phyloP scores from a whole-genome alignment of 2,888 invertebrate genomes.

The Crepidodera aurea region DNA sequence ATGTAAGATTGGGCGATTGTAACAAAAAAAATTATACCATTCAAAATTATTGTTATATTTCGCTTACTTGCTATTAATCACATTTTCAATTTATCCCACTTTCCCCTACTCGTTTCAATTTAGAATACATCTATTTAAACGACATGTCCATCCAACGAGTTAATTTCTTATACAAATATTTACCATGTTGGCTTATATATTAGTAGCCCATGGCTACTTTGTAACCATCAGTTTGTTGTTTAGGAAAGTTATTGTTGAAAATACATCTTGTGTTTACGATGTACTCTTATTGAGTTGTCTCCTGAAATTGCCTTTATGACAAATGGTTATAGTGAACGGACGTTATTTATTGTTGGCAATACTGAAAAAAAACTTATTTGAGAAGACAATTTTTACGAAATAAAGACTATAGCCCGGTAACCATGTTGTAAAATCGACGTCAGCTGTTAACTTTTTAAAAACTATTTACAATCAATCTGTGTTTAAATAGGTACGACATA shows the following conservation, averaged over 20 bases:
- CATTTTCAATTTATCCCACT: not conserved
- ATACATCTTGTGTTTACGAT: constrained; percentile 15
- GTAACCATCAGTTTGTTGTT: constrained; percentile 18
- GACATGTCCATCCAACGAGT: not conserved
- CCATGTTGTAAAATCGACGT: too few species aligned
- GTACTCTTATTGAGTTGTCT: constrained; percentile 27
- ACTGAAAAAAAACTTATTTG: not conserved
- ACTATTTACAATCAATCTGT: too few species aligned
- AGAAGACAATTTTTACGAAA: not conserved
- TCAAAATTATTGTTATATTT: too few species aligned
- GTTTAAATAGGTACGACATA: too few species aligned
- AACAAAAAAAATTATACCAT: too few species aligned
- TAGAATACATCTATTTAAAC: not conserved
- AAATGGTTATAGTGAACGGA: constrained; percentile 13
- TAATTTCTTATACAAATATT: constrained; percentile 26
- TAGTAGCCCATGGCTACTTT: constrained; percentile 25
- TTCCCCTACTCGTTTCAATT: not conserved
- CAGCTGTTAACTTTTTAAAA: too few species aligned
- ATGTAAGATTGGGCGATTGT: too few species aligned
- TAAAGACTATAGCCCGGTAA: too few species aligned
- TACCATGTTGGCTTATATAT: constrained; percentile 20
- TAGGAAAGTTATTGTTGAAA: constrained; percentile 25
- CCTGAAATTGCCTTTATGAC: constrained; percentile 25
- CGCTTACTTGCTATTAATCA: too few species aligned
- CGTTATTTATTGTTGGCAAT: constrained; percentile 15